Conservation (phyloP, 2,797 vertebrate species). For the Peromyscus attwateri region DNA sequence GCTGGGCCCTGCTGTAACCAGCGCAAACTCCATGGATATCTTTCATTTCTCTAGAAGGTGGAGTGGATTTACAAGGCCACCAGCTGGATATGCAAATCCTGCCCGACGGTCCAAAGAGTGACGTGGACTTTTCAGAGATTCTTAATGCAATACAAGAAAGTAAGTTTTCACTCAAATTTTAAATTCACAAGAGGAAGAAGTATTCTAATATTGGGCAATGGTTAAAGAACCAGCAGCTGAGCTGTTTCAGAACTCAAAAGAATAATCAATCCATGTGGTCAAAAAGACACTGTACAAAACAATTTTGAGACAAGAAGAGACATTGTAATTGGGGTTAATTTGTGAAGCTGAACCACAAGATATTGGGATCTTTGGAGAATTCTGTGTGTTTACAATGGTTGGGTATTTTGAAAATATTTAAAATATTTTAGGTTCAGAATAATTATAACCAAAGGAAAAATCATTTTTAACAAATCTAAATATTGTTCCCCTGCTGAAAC, state of each 20-base stretch:
- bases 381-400: background rate
- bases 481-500: conserved; percentile 21
- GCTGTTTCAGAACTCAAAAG: background rate
- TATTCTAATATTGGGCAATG: conserved; percentile 56
- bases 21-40: conserved; percentile 87
- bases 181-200: conserved; percentile 73
- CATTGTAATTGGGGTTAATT: conserved; percentile 44
- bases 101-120: conserved; percentile 88
- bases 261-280: background rate
- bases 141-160: conserved; percentile 92
- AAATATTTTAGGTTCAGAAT: conserved; percentile 4
- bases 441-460: conserved; percentile 40
- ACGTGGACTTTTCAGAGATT: conserved; percentile 91
- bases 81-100: conserved; percentile 88
- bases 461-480: background rate
- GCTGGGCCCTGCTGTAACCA: conserved; percentile 79
- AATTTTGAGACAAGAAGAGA: conserved; percentile 49
- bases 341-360: background rate
- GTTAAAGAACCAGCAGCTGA: conserved; percentile 37
- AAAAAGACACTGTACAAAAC: conserved; percentile 11
- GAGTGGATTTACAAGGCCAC: conserved; percentile 89
- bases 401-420: conserved; percentile 2
- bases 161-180: conserved; percentile 87
- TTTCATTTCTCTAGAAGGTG: conserved; percentile 90
- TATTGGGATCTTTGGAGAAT: conserved; percentile 34